Base-by-base conservation (phyloP, 2,113 vertebrate genomes). In the Oncorhynchus nerka region DNA sequence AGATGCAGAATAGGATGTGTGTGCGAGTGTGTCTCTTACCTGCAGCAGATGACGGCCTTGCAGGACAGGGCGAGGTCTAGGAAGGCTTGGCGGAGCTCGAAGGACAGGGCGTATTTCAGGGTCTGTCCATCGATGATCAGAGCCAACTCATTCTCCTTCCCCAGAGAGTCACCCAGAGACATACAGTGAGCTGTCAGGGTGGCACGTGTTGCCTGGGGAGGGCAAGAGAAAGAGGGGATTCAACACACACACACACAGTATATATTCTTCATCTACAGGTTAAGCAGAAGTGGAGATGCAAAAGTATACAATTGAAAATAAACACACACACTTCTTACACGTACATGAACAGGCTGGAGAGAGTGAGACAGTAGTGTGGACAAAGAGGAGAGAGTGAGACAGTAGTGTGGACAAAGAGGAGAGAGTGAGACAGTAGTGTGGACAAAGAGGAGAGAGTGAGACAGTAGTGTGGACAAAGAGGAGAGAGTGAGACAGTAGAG, bases 1-100 rank as follows among this genome's bases (percentile, higher is more conserved):
- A 45, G 39, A 45, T 45, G 39, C 39, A 45, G 39, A 45, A 45
- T 2, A 45, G 39, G 39, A 11, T 45, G 39, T 45, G 71, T 59
- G 70, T 19, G 34, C 72, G 34, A 34, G 20, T 69, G 26, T 26
- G 26, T 9, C 80, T 72, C 91, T 83, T 91, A 99, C 98, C 98
- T 95, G 95, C 98, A 99, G 88, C 98, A 99, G 86, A 99, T 99
- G 81, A 99, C 98, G 0, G 97, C 96, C 85, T 98, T 99, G 85
- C 98, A 99, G 2, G 98, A 99, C 22, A 99, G 91, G 0, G 97
- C 97, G 84, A 99, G 85, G 84, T 99, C 97, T 9, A 99, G 93
- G 86, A 99, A 99, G 82, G 94, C 93, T 88, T 95, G 95, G 7
- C 96, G 94, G n/a, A 98, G 95, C 87, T 99, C 97, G 68, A 97